Evolutionary conservation across 2,797 vertebrate species (phyloP), one percentile per base, ranked within the genome.

Genomic region (Labroides dimidiatus): DNA sequence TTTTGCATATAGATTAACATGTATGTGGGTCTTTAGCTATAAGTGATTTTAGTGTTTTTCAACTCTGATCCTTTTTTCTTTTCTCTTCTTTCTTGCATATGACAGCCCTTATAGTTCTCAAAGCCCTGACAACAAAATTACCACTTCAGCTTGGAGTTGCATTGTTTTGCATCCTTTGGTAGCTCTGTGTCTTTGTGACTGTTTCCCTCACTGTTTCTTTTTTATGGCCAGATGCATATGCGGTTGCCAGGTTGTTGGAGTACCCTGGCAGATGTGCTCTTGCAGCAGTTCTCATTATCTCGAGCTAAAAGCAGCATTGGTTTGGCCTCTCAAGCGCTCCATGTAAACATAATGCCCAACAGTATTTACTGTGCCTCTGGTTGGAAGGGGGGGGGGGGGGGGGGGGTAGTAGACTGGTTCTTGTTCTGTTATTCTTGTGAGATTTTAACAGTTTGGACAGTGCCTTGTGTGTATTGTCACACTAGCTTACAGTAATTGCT

Each of bases 401-500:
- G 24, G 24, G 24, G 24, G 24, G 3, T 27, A n/a, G 27, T 65
- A 2, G 14, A 62, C 44, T 4, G 11, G 42, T 15, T 12, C 1
- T 41, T 6, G 9, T 39, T 9, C 53, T 39, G 42, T 21, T 50
- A 53, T 65, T 67, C 47, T 62, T 68, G 68, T 63, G 48, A 36
- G 49, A 78, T 53, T 68, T 73, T 81, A 84, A 84, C 56, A 27
- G 43, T 85, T 84, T 9, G 43, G 72, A 86, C 79, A 75, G 65
- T 6, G 33, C 55, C 69, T 61, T 48, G 0, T 81, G 62, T 82
- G 72, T 54, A 39, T 72, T 66, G 79, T 78, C 77, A 66, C 59
- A 64, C 72, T 20, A 52, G 71, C 67, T 81, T 88, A 88, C 75
- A 82, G 73, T 82, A 81, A 86, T 72, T 72, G 67, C 69, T 85